Base-by-base conservation (phyloP, 2,797 vertebrate species). In the Hypotaenidia philippensis region DNA sequence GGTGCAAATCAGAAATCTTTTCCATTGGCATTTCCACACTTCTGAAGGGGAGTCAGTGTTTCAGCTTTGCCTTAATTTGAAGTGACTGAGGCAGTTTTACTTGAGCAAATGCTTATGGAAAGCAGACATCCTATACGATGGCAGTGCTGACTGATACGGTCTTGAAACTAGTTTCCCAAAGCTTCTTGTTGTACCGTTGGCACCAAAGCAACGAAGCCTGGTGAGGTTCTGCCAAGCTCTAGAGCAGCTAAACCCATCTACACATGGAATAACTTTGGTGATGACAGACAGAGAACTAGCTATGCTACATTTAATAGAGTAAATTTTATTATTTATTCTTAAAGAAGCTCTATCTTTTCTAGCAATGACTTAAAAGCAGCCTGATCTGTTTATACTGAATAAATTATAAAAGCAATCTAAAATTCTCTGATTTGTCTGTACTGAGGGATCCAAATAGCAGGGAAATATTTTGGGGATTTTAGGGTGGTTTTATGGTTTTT, bases 1-100 rank as follows among this genome's bases (percentile, higher is more conserved):
- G 10, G 7, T 70, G 29, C 32, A 81, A 94, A 63, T 21, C 15
- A 13, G 38, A 27, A 53, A 29, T 26, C 18, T 69, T 60, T 69
- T 15, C 65, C 41, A 5, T 0, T 57, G 72, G 19, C 36, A n/a
- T 57, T 63, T 61, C 80, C 83, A 21, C 0, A 0, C 47, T 69
- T 83, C 69, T 88, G 47, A 81, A 77, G 25, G 40, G 18, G 32
- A 68, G 64, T 20, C 18, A 52, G 18, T 34, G 69, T 56, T 44
- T 56, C 52, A 49, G 22, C 66, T 59, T 79, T 59, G 41, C 0
- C 0, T 53, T 81, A 47, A 44, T 63, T 63, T 53, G 21, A 59
- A 63, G 32, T 27, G 60, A 29, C 49, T 66, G n/a, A 57, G 21
- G n/a, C 0, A 2, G 34, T 36, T 80, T 66, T 53, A 50, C 49